Base-by-base conservation (phyloP, 2,797 vertebrate species). In the Bradypus variegatus region DNA sequence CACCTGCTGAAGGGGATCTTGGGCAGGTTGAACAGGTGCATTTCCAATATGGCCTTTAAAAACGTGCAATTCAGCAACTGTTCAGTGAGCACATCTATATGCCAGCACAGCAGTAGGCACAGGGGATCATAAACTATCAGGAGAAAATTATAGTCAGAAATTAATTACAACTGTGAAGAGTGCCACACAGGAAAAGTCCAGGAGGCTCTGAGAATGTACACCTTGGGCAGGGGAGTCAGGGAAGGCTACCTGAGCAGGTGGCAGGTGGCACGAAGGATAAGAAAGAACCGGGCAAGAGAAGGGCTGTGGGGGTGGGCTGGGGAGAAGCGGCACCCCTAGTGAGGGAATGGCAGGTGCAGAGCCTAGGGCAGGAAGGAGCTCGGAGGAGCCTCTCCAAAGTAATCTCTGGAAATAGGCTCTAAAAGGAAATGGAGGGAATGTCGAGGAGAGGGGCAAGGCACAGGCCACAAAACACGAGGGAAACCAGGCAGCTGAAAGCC, bases 271-370 rank as follows among this genome's bases (percentile, higher is more conserved):
- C 0, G 25, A 16, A 18, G 25, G 41, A 85, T 1, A 1, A 27
- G 16, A 36, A 48, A 64, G 31, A 31, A 41, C 25, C 2, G 15
- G 8, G 3, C 53, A 6, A 82, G 36, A 36, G 85, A 31, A 58
- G 55, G 21, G 76, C 27, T 11, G 6, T 1, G 3, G 5, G 45
- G 14, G 50, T 41, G 50, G 45, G 14, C 41, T 41, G 50, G 21
- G 5, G 10, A 1, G 36, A 15, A 53, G 29, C 62, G 45, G 27
- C 7, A 1, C 38, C 45, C 1, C 13, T 19, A 12, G 1, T 62
- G 18, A 69, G 36, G 4, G 19, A 36, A 16, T 3, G 16, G 27
- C 9, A 36, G 15, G 4, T 76, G 36, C 70, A 82, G 62, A 18
- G 50, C 73, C 38, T 31, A 18, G 29, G 76, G 38, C 25, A 5